A percentile compares a stretch with the other conserved stretches of the same genome.
Conservation (phyloP, 1,140 invertebrate genomes). For the Zaprionus tsacasi region DNA sequence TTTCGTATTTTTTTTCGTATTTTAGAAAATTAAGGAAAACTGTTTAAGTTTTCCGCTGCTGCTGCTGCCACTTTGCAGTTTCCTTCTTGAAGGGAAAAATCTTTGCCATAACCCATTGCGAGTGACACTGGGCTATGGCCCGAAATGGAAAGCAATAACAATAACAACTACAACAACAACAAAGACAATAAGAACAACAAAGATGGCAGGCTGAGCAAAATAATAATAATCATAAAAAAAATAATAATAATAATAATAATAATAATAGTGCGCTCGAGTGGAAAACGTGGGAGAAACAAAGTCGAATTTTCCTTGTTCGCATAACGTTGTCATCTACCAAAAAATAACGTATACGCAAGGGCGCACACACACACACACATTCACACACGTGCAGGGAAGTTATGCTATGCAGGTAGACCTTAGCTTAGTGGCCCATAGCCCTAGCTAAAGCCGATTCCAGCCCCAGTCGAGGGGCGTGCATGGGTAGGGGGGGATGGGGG, state of each 20-base stretch:
- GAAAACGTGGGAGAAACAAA: conserved; percentile 70
- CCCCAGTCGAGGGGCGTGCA: not conserved
- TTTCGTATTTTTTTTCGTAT: too few species aligned
- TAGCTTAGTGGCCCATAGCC: conserved; percentile 8
- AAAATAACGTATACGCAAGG: conserved; percentile 6
- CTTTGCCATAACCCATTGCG: too few species aligned
- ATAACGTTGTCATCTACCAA: conserved; percentile 24
- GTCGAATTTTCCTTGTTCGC: conserved; percentile 56
- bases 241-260: conserved; percentile 40
- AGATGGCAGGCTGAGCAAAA: not conserved
- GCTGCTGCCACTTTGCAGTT: too few species aligned
- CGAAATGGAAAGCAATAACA: not conserved
- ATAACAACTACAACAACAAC: not conserved
- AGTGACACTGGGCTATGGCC: too few species aligned
- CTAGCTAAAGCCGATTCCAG: conserved; percentile 5
- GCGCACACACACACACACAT: not conserved
- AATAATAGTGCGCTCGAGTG: conserved; percentile 75
- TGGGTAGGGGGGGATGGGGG: not conserved
- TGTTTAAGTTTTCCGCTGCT: too few species aligned
- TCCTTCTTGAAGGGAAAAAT: too few species aligned
- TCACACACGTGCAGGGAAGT: not conserved
- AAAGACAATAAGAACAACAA: not conserved
- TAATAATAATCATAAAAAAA: not conserved
- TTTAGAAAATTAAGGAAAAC: too few species aligned
- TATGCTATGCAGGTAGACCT: conserved; percentile 23